phyloP scores from a whole-genome alignment of 2,888 invertebrate genomes.

The Nineta flava region DNA sequence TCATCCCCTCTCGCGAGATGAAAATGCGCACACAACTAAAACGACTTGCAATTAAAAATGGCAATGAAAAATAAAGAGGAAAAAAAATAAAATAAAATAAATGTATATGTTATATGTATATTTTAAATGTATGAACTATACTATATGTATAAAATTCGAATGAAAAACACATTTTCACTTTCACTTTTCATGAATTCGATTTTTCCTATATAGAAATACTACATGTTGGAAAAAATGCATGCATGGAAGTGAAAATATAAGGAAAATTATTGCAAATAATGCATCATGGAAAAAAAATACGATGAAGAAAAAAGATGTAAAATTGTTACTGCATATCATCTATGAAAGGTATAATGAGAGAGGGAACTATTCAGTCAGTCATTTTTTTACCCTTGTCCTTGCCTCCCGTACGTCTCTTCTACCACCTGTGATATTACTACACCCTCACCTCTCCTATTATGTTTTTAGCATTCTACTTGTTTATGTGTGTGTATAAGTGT shows the following conservation, averaged over 20 bases:
- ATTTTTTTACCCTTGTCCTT: constrained; percentile 8
- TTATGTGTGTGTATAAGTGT: constrained; percentile 21
- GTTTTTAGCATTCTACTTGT: too few relatives aligned
- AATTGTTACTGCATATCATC: constrained; percentile 37
- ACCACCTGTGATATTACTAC: constrained; percentile 20
- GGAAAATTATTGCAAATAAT: neutral
- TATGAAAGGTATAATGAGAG: constrained; percentile 41
- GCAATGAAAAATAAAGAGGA: constrained; percentile 25
- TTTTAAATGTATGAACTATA: too few relatives aligned
- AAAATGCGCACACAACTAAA: constrained; percentile 41
- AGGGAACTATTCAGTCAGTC: constrained; percentile 8
- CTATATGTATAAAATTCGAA: constrained; percentile 14
- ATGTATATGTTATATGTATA: neutral
- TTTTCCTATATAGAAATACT: neutral
- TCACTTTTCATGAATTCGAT: constrained; percentile 5
- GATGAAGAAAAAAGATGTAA: constrained; percentile 33
- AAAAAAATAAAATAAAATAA: constrained; percentile 22
- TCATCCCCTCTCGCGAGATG: constrained; percentile 27
- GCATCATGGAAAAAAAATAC: neutral
- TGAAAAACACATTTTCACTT: constrained; percentile 5
- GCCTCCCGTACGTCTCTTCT: constrained; percentile 18
- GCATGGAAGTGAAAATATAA: neutral
- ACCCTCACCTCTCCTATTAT: constrained; percentile 18
- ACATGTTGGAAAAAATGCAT: neutral
- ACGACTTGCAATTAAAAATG: constrained; percentile 37